Base-by-base conservation (phyloP, 2,113 vertebrate genomes). In the Polypterus senegalus region DNA sequence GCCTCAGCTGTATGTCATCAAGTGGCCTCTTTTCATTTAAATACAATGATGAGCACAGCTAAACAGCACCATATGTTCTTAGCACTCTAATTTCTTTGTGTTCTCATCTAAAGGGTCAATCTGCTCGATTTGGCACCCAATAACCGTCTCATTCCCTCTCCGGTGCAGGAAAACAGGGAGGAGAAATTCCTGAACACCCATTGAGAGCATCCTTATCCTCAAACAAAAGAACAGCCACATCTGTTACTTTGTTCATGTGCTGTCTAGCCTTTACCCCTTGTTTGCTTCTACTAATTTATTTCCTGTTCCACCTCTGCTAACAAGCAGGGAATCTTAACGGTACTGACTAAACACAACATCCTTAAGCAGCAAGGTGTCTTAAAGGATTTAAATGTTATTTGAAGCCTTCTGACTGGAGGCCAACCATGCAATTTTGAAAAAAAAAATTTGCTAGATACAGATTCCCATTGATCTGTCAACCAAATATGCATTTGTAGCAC, bases 1-100 rank as follows among this genome's bases (percentile, higher is more conserved):
- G 73, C 69, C 65, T 71, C 65, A 74, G 61, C 63, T 66, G 72
- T 65, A 71, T 70, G 74, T 78, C 68, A 70, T 75, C 77, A 73
- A 60, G 7, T 73, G 68, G 68, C 0, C 64, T 65, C 61, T 66
- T 77, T 79, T 79, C 74, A 74, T 73, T 73, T 63, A 71, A 71
- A 70, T 71, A 69, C 67, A 71, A 62, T 72, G 64, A 70, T 10
- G 43, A 53, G 43, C 63, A 61, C 62, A 69, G 67, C 60, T 73
- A 77, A 84, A 77, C 62, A 73, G 67, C 71, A 58, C 68, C 69
- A 69, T 74, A 66, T 75, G 73, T 71, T 66, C 56, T 46, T 65
- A 55, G 62, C 27, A 48, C 10, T 56, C 1, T 54, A 70, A 72
- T 59, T 66, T 60, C 60, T 61, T 66, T 43, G 70, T 61, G 70